These are phyloP conservation scores for Nineta flava DNA, from an alignment of 2,888 invertebrate genomes.

Conservation along the genomic window DNA sequence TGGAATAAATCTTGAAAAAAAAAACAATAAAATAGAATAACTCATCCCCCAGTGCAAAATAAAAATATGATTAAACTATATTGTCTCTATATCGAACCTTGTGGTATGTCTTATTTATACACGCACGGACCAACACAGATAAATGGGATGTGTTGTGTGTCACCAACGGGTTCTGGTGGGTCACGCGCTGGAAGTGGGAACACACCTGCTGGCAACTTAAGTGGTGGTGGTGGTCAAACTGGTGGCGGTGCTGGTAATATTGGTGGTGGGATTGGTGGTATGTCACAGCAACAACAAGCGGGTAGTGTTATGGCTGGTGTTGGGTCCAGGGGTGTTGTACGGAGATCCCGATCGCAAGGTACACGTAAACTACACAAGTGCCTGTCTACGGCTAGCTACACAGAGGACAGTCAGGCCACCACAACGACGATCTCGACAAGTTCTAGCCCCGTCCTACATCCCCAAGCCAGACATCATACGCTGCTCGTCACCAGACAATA, in stretches of 20 bases:
- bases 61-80: too few relatives aligned
- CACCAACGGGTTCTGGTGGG: slow-evolving; percentile 32
- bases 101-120: neutral
- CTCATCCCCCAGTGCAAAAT: too few relatives aligned
- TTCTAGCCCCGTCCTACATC: slow-evolving; percentile 23
- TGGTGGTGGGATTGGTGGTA: slow-evolving; percentile 12
- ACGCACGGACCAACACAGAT: slow-evolving; percentile 31
- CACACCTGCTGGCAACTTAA: slow-evolving; percentile 13
- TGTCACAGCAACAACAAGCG: slow-evolving; percentile 14
- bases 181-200: slow-evolving; percentile 13
- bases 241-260: slow-evolving; percentile 17
- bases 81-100: too few relatives aligned
- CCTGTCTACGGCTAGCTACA: slow-evolving; percentile 76
- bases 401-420: slow-evolving; percentile 37
- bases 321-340: slow-evolving; percentile 32
- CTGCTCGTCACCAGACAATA: slow-evolving; percentile 77
- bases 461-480: slow-evolving; percentile 40
- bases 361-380: slow-evolving; percentile 86
- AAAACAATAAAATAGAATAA: too few relatives aligned
- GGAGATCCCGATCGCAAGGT: slow-evolving; percentile 89
- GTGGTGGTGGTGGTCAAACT: slow-evolving; percentile 16
- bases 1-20: too few relatives aligned
- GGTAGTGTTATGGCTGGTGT: slow-evolving; percentile 16
- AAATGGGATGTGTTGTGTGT: slow-evolving; percentile 61
- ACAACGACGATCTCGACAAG: slow-evolving; percentile 26